Evolutionary conservation across 2,888 invertebrate species (phyloP), one percentile per base, ranked within the genome.

Genomic region (Athalia rosae): DNA sequence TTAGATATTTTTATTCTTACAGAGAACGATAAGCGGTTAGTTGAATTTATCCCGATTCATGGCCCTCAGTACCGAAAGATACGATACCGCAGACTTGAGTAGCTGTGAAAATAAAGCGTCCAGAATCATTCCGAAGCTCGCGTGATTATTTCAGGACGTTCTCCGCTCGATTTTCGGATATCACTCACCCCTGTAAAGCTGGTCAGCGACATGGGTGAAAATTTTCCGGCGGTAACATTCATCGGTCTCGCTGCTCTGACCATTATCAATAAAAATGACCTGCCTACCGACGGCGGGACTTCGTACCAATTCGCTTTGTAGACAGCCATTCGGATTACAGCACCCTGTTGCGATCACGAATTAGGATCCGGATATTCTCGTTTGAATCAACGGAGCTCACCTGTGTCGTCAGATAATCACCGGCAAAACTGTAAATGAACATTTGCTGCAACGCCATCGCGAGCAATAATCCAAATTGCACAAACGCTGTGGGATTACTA

Each of bases 271-370:
- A 77, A 59, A 53, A 77, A 48, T 15, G 56, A 48, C 48, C 59
- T 77, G 6, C 15, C 56, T 4, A 77, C 9, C 15, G 43, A 73
- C 9, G 73, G 62, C 15, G 71, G 56, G 15, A 77, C 41, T 47
- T 77, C 73, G 71, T 77, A 77, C 77, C 77, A 77, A 4, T 50
- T 43, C n/a, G 47, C 62, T 53, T 63, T 50, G 62, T 71, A 77
- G 53, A 53, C 69, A 13, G 77, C 77, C n/a, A 2, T 62, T 71
- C 61, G 45, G 28, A 77, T 77, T 45, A 58, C 9, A 58, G 56
- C 45, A 71, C 45, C 71, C 71, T 71, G 15, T 9, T 45, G 41
- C n/a, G 43, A 9, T 13, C 4, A 71, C 28, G 6, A 8, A 71
- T 7, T 6, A 15, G 8, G 67, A 67, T 28, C 28, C 28, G 28